phyloP scores from a whole-genome alignment of 2,113 vertebrate genomes.

The Columbina picui region DNA sequence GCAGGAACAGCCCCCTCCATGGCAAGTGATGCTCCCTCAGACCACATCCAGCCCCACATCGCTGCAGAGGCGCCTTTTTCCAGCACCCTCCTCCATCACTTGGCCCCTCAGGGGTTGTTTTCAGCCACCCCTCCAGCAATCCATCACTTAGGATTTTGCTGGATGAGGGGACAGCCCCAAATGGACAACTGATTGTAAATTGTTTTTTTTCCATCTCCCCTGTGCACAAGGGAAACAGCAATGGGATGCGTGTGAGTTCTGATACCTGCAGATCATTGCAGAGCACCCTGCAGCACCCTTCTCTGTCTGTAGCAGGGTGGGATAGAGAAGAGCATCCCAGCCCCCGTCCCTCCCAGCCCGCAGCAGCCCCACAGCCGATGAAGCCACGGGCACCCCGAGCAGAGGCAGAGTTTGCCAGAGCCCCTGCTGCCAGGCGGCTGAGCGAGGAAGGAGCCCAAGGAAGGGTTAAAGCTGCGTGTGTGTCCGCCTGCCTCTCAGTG shows the following conservation, averaged over 20 bases:
- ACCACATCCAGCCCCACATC: rapidly evolving
- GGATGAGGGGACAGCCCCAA: background rate
- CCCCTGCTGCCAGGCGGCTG: background rate
- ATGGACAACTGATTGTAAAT: rapidly evolving
- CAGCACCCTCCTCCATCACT: background rate
- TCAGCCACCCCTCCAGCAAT: background rate
- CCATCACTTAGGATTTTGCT: background rate
- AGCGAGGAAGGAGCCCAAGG: background rate
- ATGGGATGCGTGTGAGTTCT: rapidly evolving
- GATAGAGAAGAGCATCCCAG: background rate
- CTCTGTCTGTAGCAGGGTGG: rapidly evolving
- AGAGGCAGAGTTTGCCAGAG: background rate
- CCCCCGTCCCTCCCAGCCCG: background rate
- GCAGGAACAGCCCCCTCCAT: too few relatives aligned
- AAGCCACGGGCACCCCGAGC: background rate
- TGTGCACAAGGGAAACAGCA: background rate
- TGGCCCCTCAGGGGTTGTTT: background rate
- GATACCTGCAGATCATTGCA: background rate
- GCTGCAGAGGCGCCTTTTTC: rapidly evolving
- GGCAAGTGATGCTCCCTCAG: background rate
- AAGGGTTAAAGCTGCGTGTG: background rate
- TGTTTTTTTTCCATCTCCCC: background rate
- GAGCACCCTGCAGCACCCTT: background rate
- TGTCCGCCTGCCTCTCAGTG: background rate
- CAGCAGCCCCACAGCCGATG: background rate